phyloP scores from a whole-genome alignment of 2,888 invertebrate species.

The Epirrhoe tristata region DNA sequence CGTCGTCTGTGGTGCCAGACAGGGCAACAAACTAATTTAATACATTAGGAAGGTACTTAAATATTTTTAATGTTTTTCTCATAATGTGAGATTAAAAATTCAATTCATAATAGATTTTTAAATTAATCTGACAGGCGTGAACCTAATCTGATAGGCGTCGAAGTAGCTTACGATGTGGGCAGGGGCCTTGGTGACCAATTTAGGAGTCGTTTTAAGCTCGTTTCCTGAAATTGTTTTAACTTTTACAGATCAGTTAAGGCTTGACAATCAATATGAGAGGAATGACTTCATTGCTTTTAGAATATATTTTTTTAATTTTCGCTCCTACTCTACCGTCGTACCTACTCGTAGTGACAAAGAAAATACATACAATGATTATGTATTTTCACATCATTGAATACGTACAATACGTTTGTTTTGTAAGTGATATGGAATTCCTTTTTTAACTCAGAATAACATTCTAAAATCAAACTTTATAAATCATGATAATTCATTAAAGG shows the following conservation, averaged over 20 bases:
- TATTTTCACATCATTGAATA: too few relatives aligned
- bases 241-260: constrained; percentile 19
- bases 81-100: constrained; percentile 10
- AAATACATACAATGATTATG: too few relatives aligned
- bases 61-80: neutral
- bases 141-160: constrained; percentile 52
- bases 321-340: neutral
- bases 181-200: constrained; percentile 51
- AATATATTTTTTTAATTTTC: neutral
- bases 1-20: too few relatives aligned
- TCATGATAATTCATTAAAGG: too few relatives aligned
- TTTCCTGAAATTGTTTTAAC: constrained; percentile 42
- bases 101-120: neutral
- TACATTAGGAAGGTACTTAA: too few relatives aligned
- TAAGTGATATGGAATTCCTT: too few relatives aligned
- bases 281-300: constrained; percentile 19
- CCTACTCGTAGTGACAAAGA: too few relatives aligned
- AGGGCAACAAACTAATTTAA: too few relatives aligned
- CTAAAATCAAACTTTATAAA: too few relatives aligned
- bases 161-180: constrained; percentile 56
- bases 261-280: neutral
- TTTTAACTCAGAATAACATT: too few relatives aligned
- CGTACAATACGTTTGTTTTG: too few relatives aligned
- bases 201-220: constrained; percentile 40
- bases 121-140: constrained; percentile 18